Percentiles rank a stretch among this genome's conserved stretches.
These are phyloP conservation scores for Cydia fagiglandana DNA, from an alignment of 1,140 invertebrate species.

Conservation along the genomic window DNA sequence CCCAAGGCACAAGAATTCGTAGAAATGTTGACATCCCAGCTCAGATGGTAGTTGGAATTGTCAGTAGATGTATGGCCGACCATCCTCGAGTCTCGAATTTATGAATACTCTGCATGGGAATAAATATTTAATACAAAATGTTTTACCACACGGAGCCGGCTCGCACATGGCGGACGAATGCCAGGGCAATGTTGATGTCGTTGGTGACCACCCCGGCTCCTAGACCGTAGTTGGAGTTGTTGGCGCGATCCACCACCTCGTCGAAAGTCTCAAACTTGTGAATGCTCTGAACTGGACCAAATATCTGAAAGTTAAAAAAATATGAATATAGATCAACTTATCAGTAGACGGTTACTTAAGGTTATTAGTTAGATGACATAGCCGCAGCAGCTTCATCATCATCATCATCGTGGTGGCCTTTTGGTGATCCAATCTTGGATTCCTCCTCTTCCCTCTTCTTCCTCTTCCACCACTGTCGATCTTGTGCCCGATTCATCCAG, in stretches of 20 bases:
- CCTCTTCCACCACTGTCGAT: too few species aligned
- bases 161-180: conserved; percentile 86
- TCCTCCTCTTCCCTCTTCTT: too few species aligned
- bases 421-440: too few species aligned
- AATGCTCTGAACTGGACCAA: conserved; percentile 95
- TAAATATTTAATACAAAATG: conserved; percentile 36
- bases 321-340: neutral
- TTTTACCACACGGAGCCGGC: conserved; percentile 93
- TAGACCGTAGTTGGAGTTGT: conserved; percentile 94
- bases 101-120: neutral
- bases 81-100: neutral
- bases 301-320: conserved; percentile 78
- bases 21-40: too few species aligned
- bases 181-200: conserved; percentile 89
- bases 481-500: too few species aligned
- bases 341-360: neutral
- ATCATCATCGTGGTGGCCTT: too few species aligned
- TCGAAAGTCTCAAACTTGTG: conserved; percentile 93
- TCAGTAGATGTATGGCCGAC: too few species aligned
- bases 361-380: too few species aligned
- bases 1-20: too few species aligned
- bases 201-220: conserved; percentile 95
- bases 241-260: conserved; percentile 93
- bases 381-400: too few species aligned
- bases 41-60: too few species aligned